Base-by-base conservation (phyloP, 2,888 invertebrate genomes). In the Calliopum simillimum region DNA sequence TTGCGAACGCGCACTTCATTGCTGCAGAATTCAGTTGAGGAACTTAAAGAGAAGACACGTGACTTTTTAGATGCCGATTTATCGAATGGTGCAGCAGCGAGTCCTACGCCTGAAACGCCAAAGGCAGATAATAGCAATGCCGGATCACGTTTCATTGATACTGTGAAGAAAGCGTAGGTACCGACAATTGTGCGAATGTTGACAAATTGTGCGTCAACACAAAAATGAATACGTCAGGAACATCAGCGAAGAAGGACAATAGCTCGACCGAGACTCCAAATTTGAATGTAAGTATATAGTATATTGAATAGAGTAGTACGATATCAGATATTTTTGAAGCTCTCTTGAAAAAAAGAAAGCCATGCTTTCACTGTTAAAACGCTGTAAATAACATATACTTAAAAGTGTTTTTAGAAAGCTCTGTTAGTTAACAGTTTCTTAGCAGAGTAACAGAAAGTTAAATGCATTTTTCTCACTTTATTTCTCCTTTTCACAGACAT, bases 1-100 rank as follows among this genome's bases (percentile, higher is more conserved):
- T 88, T 94, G 79, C 89, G 99, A 78, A 99, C 99, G 3, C 88
- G 98, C 63, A 91, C 94, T 6, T 96, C 97, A 0, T 88, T 99
- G 47, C 88, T 99, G 65, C 94, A 96, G 82, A 93, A 94, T 19
- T 88, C 99, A 64, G 94, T 94, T 59, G 96, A 96, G 75, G 98
- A 98, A 78, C 87, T 98, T 71, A 93, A 93, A 83, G 91, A 91
- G 77, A 95, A 96, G 84, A 96, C 96, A 3, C 89, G 90, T 69
- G 97, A 98, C 77, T 97, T 97, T 83, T 90, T 97, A 68, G 96
- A 96, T 11, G 87, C 88, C 41, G 89, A 89, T 72, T 76, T 85
- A 1, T 79, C 81, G 11, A 74, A 82, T 23, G 79, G 80, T 1
- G 71, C 80, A 8, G 78, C 83, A 13, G 78, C 21, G 59, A 90